These are phyloP conservation scores for Rapana venosa DNA, from an alignment of 2,888 invertebrate species.

Conservation along the genomic window DNA sequence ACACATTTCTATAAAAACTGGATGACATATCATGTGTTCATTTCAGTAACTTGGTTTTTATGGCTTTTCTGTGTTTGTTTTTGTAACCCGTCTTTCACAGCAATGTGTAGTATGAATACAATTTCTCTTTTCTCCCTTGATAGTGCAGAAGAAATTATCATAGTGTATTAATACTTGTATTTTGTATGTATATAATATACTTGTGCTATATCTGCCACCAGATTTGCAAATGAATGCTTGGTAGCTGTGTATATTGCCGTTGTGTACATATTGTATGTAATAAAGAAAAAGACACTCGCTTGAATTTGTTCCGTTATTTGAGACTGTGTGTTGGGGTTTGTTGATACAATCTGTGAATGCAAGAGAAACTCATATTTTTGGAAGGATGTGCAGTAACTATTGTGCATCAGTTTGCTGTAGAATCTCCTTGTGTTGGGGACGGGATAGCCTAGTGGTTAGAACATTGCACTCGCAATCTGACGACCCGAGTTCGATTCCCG, in stretches of 20 bases:
- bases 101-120: neutral
- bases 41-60: neutral
- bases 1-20: neutral
- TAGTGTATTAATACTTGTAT: neutral
- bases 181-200: neutral
- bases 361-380: too few species aligned
- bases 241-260: slow-evolving; percentile 16
- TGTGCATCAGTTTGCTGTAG: too few species aligned
- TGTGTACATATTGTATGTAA: slow-evolving; percentile 36
- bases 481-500: too few species aligned
- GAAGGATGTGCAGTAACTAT: too few species aligned
- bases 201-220: neutral
- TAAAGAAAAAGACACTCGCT: neutral
- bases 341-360: too few species aligned
- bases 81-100: neutral
- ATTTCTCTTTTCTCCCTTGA: neutral
- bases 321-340: too few species aligned
- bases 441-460: too few species aligned
- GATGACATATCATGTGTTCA: slow-evolving; percentile 23
- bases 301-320: too few species aligned
- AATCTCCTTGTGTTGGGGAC: too few species aligned
- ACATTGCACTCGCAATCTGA: too few species aligned
- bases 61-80: neutral
- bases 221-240: slow-evolving; percentile 5
- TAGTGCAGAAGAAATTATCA: neutral